Evolutionary conservation across 2,888 invertebrate species (phyloP), one percentile per base, ranked within the genome.

Genomic region (Polymixis flavicincta): DNA sequence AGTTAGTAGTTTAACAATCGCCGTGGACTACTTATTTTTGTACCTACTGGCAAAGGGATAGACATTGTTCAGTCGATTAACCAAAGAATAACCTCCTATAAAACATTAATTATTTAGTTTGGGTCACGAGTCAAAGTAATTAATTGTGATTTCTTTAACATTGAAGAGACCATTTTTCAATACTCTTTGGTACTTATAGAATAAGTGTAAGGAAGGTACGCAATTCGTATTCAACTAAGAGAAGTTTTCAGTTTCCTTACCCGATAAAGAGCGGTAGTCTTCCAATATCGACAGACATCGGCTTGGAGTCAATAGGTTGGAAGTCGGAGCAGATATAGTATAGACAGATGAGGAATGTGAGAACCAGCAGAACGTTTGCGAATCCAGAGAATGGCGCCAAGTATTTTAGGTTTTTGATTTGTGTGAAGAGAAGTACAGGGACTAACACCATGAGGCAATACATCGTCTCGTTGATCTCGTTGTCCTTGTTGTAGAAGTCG

Each of bases 371-470:
- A 19, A 98, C 80, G 91, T 99, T 99, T 59, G 99, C 99, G 64
- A 98, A 94, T 76, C 98, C 97, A 0, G 99, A 99, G 92, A 99
- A 98, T 0, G 99, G 98, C 2, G 99, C 98, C 78, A 99, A 94
- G 89, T 97, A 98, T 90, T 98, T 98, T 0, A 99, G 96, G 88
- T 98, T 97, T 85, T 98, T 97, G 82, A 98, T 97, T 87, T 96
- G 96, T 1, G 96, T 96, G 82, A 96, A 95, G 60, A 93, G 48
- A 0, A 96, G 87, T 14, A 96, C 91, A 0, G 96, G 96, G 0
- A 94, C 89, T 54, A 95, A 81, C 80, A 96, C 94, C 87, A 96
- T 95, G 1, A 94, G 89, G 84, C 92, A 96, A 86, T 96, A 96
- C 88, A 92, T 91, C 0, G 89, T 89, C n/a, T 88, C 87, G 32